These are phyloP conservation scores for Etheostoma perlongum DNA, from an alignment of 2,797 vertebrate genomes.

Conservation along the genomic window DNA sequence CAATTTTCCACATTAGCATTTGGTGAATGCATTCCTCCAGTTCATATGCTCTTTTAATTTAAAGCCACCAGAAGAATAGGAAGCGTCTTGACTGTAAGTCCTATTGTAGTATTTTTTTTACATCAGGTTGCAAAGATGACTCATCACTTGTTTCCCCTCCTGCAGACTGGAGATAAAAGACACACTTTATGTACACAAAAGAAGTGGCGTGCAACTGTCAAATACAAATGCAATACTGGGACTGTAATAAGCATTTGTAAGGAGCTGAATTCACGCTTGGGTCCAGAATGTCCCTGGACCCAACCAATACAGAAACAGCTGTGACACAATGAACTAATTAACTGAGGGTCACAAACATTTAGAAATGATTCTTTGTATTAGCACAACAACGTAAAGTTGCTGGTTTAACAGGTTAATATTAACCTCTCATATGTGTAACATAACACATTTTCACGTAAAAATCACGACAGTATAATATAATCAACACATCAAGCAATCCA, in stretches of 20 bases:
- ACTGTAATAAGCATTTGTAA: conserved; percentile 8
- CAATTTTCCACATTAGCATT: conserved; percentile 62
- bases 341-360: neutral
- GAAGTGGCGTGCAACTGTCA: neutral
- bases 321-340: neutral
- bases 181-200: neutral
- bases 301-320: neutral
- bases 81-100: conserved; percentile 1
- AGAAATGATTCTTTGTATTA: neutral
- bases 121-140: conserved; percentile 27
- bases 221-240: neutral
- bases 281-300: neutral
- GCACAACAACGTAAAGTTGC: neutral
- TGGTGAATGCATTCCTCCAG: conserved; percentile 20
- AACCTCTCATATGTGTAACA: neutral
- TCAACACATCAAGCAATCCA: neutral
- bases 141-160: conserved; percentile 2
- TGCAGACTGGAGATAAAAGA: conserved; percentile 4
- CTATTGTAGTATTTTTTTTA: conserved; percentile 3
- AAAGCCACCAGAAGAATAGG: conserved; percentile 30
- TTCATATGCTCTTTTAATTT: conserved; percentile 42
- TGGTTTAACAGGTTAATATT: neutral
- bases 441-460: neutral
- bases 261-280: neutral
- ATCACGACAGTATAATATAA: neutral